A percentile compares a stretch with the other conserved stretches of the same genome.
phyloP scores from a whole-genome alignment of 2,888 invertebrate species.

The Fragum whitleyi region DNA sequence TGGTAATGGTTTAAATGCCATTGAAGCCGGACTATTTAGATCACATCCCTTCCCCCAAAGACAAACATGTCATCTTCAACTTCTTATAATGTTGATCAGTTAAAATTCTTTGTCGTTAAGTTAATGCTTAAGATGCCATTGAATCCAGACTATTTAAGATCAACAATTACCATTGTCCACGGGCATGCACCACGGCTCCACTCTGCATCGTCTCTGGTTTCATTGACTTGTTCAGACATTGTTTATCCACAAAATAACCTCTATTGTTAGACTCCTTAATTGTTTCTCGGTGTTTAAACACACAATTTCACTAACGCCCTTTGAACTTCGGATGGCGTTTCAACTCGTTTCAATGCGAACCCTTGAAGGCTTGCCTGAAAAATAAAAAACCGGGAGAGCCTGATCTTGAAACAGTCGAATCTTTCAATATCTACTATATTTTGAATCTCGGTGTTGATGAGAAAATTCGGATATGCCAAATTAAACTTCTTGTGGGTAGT shows the following conservation, averaged over 20 bases:
- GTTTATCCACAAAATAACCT: conserved; percentile 25
- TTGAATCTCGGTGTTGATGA: too few relatives aligned
- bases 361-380: neutral
- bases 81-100: too few relatives aligned
- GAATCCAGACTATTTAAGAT: neutral
- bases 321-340: conserved; percentile 24
- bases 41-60: too few relatives aligned
- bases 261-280: conserved; percentile 16
- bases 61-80: too few relatives aligned
- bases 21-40: too few relatives aligned
- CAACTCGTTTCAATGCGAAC: neutral
- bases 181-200: conserved; percentile 20
- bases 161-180: conserved; percentile 12
- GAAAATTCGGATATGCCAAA: too few relatives aligned
- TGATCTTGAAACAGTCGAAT: too few relatives aligned
- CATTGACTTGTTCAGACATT: conserved; percentile 24
- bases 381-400: too few relatives aligned
- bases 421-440: too few relatives aligned
- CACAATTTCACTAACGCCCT: conserved; percentile 23
- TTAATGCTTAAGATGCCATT: neutral
- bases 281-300: conserved; percentile 28
- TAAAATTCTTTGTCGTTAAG: too few relatives aligned
- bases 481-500: too few relatives aligned
- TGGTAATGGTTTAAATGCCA: too few relatives aligned
- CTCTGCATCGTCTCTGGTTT: conserved; percentile 24